A percentile compares a stretch with the other conserved stretches of the same genome.
These are phyloP conservation scores for Neofelis nebulosa DNA, from an alignment of 2,113 vertebrate species.

Conservation along the genomic window DNA sequence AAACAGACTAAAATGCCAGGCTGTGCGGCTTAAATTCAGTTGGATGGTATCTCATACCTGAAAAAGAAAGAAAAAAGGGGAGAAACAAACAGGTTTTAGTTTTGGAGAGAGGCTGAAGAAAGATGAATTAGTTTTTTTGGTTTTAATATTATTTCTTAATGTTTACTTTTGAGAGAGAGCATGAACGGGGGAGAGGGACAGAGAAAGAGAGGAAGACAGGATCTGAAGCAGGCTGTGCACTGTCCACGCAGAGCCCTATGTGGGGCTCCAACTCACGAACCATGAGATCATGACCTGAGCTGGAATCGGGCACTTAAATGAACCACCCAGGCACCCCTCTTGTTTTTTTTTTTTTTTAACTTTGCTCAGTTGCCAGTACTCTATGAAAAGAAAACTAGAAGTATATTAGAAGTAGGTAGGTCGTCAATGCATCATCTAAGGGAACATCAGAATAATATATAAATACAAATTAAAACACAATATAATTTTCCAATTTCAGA, in stretches of 20 bases:
- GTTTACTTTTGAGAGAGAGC: no score
- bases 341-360: background rate
- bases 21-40: constrained; percentile 1
- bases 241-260: no score
- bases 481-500: background rate
- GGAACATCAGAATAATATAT: background rate
- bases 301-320: no score
- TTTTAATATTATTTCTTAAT: no score
- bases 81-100: background rate
- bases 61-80: background rate
- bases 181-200: no score
- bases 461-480: constrained; percentile 24
- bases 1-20: background rate
- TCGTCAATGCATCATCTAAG: background rate
- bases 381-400: background rate
- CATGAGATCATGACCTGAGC: no score
- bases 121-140: background rate
- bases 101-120: background rate
- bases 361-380: background rate
- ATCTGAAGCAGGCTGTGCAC: no score
- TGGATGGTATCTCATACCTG: background rate
- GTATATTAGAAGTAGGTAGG: background rate
- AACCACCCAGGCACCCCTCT: background rate
- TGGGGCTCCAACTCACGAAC: no score
- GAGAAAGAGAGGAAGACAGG: no score